Conservation (phyloP, 2,797 vertebrate genomes). For the Hylomyscus alleni region DNA sequence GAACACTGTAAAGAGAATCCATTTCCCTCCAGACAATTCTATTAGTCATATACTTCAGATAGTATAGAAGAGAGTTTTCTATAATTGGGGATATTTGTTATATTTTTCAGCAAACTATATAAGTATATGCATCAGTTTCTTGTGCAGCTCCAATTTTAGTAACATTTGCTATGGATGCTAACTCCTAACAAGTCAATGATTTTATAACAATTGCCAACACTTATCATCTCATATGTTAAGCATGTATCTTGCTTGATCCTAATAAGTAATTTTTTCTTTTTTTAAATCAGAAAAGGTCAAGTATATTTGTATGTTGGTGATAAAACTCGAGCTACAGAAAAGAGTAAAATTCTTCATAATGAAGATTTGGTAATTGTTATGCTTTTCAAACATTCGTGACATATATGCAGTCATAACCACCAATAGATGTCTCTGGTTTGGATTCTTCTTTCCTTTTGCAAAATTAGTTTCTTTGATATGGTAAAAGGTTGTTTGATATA, state of each 20-base stretch:
- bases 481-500: constrained; percentile 83
- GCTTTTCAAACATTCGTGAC: constrained; percentile 75
- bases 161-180: background rate
- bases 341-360: constrained; percentile 77
- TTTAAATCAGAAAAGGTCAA: background rate
- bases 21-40: constrained; percentile 22
- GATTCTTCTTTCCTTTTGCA: constrained; percentile 57
- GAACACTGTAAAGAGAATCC: background rate
- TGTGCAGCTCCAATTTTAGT: background rate
- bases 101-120: background rate
- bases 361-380: constrained; percentile 80
- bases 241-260: background rate
- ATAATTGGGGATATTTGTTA: constrained; percentile 17
- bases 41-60: background rate
- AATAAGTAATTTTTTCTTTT: background rate
- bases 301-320: constrained; percentile 54
- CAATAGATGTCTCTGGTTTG: constrained; percentile 71
- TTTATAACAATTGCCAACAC: constrained; percentile 32
- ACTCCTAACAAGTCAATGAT: background rate
- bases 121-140: background rate
- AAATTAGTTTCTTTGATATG: constrained; percentile 78
- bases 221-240: background rate
- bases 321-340: constrained; percentile 55
- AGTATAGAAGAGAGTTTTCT: background rate
- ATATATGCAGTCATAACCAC: constrained; percentile 80